Evolutionary conservation across 1,140 invertebrate species (phyloP).

Genomic region (Drosophila gunungcola): DNA sequence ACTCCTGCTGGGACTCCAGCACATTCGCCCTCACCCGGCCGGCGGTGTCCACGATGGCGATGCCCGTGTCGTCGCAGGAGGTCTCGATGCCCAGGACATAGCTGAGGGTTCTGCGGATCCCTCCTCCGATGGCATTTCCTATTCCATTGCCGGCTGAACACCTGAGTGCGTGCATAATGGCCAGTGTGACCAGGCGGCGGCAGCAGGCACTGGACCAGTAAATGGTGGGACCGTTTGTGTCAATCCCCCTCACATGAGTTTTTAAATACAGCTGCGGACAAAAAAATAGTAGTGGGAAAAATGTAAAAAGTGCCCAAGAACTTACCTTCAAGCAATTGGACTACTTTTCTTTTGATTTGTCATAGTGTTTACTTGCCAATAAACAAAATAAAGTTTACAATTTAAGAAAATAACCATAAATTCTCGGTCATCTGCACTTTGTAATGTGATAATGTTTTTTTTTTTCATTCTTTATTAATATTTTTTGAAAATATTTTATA

Average conservation of each 20-base stretch:
- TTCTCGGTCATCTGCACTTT: too few species aligned
- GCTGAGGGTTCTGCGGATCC: slow-evolving; percentile 16
- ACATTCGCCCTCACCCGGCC: slow-evolving; percentile 92
- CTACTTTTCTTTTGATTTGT: too few species aligned
- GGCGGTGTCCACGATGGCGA: slow-evolving; percentile 91
- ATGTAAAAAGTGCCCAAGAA: too few species aligned
- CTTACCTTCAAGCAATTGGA: too few species aligned
- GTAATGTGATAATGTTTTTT: too few species aligned
- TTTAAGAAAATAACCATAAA: too few species aligned
- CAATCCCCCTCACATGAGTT: not conserved
- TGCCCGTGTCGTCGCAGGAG: slow-evolving; percentile 99
- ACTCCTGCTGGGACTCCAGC: slow-evolving; percentile 90
- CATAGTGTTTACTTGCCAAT: too few species aligned
- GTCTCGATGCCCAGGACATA: slow-evolving; percentile 95
- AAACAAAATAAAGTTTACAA: too few species aligned
- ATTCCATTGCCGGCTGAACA: slow-evolving; percentile 2
- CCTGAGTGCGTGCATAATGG: slow-evolving; percentile 10
- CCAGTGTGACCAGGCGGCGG: not conserved
- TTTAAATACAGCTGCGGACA: too few species aligned
- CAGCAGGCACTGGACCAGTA: not conserved
- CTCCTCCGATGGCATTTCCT: not conserved
- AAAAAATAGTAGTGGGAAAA: too few species aligned
- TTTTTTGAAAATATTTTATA: too few species aligned
- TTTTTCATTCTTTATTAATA: too few species aligned
- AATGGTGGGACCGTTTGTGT: not conserved